Evolutionary conservation across 2,113 vertebrate genomes (phyloP), one percentile per base, ranked within the genome.

Genomic region (Athene noctua): DNA sequence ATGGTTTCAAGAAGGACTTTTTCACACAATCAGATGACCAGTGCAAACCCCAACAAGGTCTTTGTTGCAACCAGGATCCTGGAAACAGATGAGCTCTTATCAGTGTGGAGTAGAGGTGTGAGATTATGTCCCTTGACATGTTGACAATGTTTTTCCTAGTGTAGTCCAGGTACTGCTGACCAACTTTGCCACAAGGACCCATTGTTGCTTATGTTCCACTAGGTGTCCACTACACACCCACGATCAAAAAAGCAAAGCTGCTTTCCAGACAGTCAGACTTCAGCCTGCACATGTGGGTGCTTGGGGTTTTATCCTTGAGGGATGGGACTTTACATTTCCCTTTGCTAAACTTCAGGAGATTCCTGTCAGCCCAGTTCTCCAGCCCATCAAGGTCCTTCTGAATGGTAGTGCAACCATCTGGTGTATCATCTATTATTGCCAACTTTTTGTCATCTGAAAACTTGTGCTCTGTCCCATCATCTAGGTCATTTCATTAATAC

Each of bases 41-140:
- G 4, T 58, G 15, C 11, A 55, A 86, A 68, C 3, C 4, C 5
- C 44, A 81, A 25, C 7, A 78, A 57, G 5, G 15, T 10, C 27
- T 27, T 75, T 54, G 10, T 66, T 18, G 88, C 59, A 77, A 23
- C 19, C 10, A 61, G 17, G 19, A 27, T 40, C 25, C 38, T 72
- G 25, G 32, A 80, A 80, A 75, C 17, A 80, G 70, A 21, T 49
- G 15, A 80, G 4, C 5, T 77, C 3, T 72, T 86, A 38, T 23
- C 15, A 77, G 17, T 42, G 16, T 6, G 32, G 46, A 67, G 6
- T 20, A 62, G 17, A 80, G 5, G 11, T 3, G 2, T 59, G 9
- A 36, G 11, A 52, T 55, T 8, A 68, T 0, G 0, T 70, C 40
- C 13, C 9, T 74, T 0, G 0, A 38, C 13, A 4, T 46, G 5